Percentiles rank a stretch among this genome's conserved stretches.
phyloP scores from a whole-genome alignment of 2,113 vertebrate species.

The Todiramphus saurophagus region DNA sequence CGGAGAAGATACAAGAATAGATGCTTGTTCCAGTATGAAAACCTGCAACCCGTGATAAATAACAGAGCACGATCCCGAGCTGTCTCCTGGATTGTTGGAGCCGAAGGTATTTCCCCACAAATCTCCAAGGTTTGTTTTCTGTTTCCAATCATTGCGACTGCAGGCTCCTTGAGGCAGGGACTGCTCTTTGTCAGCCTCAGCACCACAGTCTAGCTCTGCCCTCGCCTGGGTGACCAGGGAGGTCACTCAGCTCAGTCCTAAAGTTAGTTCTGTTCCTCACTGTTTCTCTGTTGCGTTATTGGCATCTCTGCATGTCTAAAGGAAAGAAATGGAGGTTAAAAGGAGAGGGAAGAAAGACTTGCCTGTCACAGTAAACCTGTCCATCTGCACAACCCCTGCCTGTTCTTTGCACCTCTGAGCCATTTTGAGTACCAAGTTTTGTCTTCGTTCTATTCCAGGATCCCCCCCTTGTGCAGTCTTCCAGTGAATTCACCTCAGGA shows the following conservation, averaged over 20 bases:
- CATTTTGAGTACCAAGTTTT: not conserved
- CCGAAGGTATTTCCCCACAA: slow-evolving; percentile 31
- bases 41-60: slow-evolving; percentile 3
- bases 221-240: not conserved
- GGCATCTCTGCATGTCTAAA: not conserved
- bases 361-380: not conserved
- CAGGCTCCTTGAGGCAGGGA: not conserved
- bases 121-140: slow-evolving; percentile 38
- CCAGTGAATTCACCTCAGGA: not conserved
- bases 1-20: not conserved
- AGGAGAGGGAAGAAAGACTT: not conserved
- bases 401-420: not conserved
- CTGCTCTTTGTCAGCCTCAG: slow-evolving; percentile 45
- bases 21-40: not conserved
- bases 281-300: not conserved
- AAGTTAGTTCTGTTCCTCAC: not conserved
- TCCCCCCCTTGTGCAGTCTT: not conserved
- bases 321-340: not conserved
- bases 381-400: not conserved
- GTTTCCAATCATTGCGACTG: not conserved
- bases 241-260: not conserved
- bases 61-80: slow-evolving; percentile 29
- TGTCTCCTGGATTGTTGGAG: not conserved
- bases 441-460: not conserved
- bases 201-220: not conserved